Base-by-base conservation (phyloP, 2,888 invertebrate species). In the Embidobia sp. region DNA sequence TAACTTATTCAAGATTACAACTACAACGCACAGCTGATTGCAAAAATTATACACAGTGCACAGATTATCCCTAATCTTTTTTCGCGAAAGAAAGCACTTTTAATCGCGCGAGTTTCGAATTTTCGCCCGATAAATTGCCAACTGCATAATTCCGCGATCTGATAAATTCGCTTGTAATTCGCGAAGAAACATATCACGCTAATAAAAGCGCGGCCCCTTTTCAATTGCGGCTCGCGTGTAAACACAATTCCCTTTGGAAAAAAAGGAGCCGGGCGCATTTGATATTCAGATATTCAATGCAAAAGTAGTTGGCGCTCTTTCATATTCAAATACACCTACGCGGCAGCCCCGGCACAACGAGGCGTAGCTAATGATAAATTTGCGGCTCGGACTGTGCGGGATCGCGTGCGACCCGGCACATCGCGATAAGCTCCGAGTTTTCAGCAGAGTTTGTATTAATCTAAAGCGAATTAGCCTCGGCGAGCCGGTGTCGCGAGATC, bases 301-400 rank as follows among this genome's bases (percentile, higher is more conserved):
- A 64, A 42, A 42, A 29, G 27, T 57, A 57, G 31, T 42, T 64
- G 51, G 63, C 31, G 18, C 49, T 31, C 63, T 63, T 64, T 64
- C 42, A 64, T 64, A 64, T 64, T 64, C 33, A 64, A 51, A 64
- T 49, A 11, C 26, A 10, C 0, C 18, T 10, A 29, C 13, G 15
- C 26, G 16, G 40, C 46, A 55, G 40, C 27, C 57, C 19, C 19
- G 42, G 35, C 7, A 10, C 22, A 53, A 26, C 55, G 22, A 55
- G 35, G 19, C 49, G 49, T 49, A 11, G 6, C 49, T 63, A 63
- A 49, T 63, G 16, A 63, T 40, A 49, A 63, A 63, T 29, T 31
- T 33, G 33, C 15, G 44, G 59, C 22, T 59, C 11, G 33, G 27
- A 35, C 18, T 8, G 46, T 8, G 22, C 46, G 15, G 33, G 40